Conservation (phyloP, 2,888 invertebrate genomes). For the Tetragnatha montana region DNA sequence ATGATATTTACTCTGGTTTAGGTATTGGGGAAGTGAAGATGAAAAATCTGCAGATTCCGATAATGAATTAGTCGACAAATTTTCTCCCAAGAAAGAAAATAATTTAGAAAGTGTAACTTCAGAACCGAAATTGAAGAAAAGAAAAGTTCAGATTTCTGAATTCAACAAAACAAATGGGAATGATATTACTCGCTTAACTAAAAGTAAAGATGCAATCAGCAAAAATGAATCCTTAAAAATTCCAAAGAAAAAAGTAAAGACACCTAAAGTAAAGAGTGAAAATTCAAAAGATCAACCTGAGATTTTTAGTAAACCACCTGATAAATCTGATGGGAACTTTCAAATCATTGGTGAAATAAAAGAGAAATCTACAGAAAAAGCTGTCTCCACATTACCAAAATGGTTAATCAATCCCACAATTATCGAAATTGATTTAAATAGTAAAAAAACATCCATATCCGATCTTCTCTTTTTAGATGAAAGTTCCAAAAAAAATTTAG, state of each 20-base stretch:
- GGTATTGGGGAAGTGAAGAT: conserved; percentile 69
- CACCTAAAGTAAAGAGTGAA: neutral
- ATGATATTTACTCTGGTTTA: conserved; percentile 16
- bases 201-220: neutral
- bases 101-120: neutral
- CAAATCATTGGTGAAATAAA: conserved; percentile 83
- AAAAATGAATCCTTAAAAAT: neutral
- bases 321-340: conserved; percentile 75
- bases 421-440: conserved; percentile 84
- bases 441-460: conserved; percentile 79
- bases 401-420: conserved; percentile 90
- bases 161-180: neutral
- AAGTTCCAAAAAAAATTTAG: conserved; percentile 57
- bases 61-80: neutral
- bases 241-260: conserved; percentile 18
- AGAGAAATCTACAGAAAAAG: conserved; percentile 76
- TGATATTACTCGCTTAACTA: neutral
- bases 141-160: conserved; percentile 35
- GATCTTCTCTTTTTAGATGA: conserved; percentile 81
- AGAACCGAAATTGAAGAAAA: conserved; percentile 18
- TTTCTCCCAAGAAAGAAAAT: conserved; percentile 2
- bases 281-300: neutral
- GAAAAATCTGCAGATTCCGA: conserved; percentile 18
- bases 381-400: conserved; percentile 87
- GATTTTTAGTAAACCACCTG: neutral